Evolutionary conservation across 2,888 invertebrate species (phyloP).

Genomic region (Folsomia manolachei): DNA sequence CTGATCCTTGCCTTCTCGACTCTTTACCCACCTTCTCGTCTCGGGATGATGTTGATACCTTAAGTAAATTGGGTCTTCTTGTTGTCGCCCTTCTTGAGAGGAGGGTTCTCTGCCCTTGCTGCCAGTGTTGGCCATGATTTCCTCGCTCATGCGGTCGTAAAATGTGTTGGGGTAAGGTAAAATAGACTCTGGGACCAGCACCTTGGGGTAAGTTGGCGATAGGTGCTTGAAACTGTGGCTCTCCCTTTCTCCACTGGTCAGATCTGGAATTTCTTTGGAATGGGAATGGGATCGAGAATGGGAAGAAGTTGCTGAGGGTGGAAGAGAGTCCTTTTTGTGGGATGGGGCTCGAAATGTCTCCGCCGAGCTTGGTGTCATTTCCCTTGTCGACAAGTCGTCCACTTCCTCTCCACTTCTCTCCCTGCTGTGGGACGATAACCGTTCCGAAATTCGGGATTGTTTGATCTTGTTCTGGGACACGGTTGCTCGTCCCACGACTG

Average conservation of each 20-base stretch:
- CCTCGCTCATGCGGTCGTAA: slow-evolving; percentile 19
- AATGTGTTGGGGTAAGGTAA: background rate
- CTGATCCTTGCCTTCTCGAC: background rate
- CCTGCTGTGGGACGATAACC: background rate
- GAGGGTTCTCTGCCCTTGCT: too few relatives aligned
- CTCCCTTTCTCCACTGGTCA: slow-evolving; percentile 19
- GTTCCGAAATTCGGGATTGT: slow-evolving; percentile 1
- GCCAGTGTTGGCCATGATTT: too few relatives aligned
- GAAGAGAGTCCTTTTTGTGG: background rate
- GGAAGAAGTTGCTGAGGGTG: background rate
- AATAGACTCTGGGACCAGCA: background rate
- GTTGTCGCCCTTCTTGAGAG: background rate
- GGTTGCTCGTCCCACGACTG: slow-evolving; percentile 22
- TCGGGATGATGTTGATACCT: background rate
- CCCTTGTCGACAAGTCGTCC: background rate
- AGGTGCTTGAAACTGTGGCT: background rate
- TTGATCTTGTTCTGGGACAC: background rate
- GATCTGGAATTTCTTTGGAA: background rate
- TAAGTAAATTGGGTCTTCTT: background rate
- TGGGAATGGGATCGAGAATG: too few relatives aligned
- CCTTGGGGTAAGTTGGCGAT: background rate
- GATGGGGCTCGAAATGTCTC: too few relatives aligned
- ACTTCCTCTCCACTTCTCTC: background rate
- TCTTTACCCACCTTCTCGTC: too few relatives aligned
- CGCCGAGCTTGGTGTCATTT: too few relatives aligned